Evolutionary conservation across 2,888 invertebrate genomes (phyloP).

Genomic region (Apeira syringaria): DNA sequence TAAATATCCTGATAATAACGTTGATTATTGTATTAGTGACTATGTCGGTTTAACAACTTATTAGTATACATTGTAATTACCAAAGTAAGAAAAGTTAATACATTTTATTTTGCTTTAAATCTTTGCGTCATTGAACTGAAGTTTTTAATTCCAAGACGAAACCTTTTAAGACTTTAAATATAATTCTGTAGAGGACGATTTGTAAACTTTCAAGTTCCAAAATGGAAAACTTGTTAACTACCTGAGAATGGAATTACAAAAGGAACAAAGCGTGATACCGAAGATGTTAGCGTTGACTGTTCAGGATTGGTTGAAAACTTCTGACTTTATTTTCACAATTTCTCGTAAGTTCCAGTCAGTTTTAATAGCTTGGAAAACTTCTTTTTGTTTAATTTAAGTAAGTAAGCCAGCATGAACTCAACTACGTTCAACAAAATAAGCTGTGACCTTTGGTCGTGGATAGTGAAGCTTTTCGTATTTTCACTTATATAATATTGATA

Average conservation of each 20-base stretch:
- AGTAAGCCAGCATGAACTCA: slow-evolving; percentile 6
- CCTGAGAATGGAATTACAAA: slow-evolving; percentile 22
- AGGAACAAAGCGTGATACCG: slow-evolving; percentile 17
- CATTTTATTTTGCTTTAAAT: not conserved
- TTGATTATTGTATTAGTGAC: too few species aligned
- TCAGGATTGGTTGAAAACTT: slow-evolving; percentile 26
- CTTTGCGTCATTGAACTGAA: slow-evolving; percentile 5
- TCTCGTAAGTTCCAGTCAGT: slow-evolving; percentile 14
- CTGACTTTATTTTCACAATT: slow-evolving; percentile 37
- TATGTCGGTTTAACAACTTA: too few species aligned
- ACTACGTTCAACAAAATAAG: slow-evolving; percentile 4
- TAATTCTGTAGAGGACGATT: slow-evolving; percentile 16
- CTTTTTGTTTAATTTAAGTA: slow-evolving; percentile 9
- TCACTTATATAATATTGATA: too few species aligned
- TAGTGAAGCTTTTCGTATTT: not conserved
- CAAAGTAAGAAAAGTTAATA: too few species aligned
- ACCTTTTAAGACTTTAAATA: slow-evolving; percentile 19
- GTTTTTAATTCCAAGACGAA: slow-evolving; percentile 5
- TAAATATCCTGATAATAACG: too few species aligned
- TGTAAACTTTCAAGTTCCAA: slow-evolving; percentile 19
- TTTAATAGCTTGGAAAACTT: slow-evolving; percentile 14
- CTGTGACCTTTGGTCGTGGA: not conserved
- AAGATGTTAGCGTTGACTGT: slow-evolving; percentile 17
- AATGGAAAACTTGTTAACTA: slow-evolving; percentile 25
- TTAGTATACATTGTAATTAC: too few species aligned